phyloP scores from a whole-genome alignment of 2,888 invertebrate genomes.

The Cantharis nigra region DNA sequence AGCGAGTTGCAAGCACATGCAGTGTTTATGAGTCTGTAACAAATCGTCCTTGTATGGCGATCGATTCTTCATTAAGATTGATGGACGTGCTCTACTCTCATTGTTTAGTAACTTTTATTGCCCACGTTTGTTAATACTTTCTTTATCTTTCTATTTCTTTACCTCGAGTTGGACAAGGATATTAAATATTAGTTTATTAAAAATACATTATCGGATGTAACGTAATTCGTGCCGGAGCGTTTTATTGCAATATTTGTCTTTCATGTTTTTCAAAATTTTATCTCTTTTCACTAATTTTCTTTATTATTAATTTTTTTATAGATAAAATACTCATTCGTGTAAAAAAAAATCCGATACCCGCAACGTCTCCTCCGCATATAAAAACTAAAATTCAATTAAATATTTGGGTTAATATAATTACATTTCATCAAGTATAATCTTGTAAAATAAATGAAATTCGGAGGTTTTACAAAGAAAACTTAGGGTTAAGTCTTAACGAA shows the following conservation, averaged over 20 bases:
- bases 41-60: conserved; percentile 46
- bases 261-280: background rate
- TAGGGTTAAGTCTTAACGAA: conserved; percentile 39
- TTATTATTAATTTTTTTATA: background rate
- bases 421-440: conserved; percentile 17
- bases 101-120: conserved; percentile 32
- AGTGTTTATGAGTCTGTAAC: conserved; percentile 46
- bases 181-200: conserved; percentile 4
- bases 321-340: no score
- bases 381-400: background rate
- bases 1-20: conserved; percentile 38
- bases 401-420: conserved; percentile 5
- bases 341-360: background rate
- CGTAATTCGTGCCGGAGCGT: background rate
- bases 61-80: conserved; percentile 48
- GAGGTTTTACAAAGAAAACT: conserved; percentile 25
- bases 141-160: conserved; percentile 21
- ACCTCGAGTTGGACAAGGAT: conserved; percentile 11
- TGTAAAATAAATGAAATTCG: conserved; percentile 22
- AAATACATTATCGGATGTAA: background rate
- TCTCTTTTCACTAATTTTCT: no score
- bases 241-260: background rate
- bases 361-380: background rate
- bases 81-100: conserved; percentile 41
- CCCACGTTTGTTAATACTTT: conserved; percentile 28